Evolutionary conservation across 1,140 invertebrate species (phyloP).

Genomic region (Pinna nobilis): DNA sequence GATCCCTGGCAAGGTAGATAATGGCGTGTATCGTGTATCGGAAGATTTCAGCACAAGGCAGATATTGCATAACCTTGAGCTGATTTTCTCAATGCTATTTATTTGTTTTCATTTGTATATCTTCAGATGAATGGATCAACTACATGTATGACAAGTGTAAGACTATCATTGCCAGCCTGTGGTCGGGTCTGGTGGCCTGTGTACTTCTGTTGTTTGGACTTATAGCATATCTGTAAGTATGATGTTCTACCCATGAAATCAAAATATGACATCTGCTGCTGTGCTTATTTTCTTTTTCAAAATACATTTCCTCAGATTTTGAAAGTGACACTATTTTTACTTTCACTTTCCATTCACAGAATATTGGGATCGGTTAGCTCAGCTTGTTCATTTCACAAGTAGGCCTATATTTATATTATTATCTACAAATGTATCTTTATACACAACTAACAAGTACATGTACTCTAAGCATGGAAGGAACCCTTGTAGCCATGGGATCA

Average conservation of each 20-base stretch:
- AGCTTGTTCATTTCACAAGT: neutral
- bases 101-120: neutral
- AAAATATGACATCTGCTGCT: too few relatives aligned
- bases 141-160: conserved; percentile 56
- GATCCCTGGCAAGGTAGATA: neutral
- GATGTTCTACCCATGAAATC: neutral
- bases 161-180: conserved; percentile 47
- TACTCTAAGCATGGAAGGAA: too few relatives aligned
- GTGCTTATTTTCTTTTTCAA: too few relatives aligned
- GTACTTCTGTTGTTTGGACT: conserved; percentile 61
- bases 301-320: neutral
- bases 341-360: neutral
- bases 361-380: neutral
- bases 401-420: neutral
- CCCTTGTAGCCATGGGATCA: too few relatives aligned
- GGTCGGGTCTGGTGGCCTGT: conserved; percentile 53
- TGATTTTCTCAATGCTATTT: neutral
- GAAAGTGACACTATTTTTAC: too few relatives aligned
- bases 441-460: too few relatives aligned
- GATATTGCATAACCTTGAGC: too few relatives aligned
- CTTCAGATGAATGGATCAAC: conserved; percentile 64
- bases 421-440: too few relatives aligned
- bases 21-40: too few relatives aligned
- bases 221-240: conserved; percentile 65
- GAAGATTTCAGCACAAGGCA: conserved; percentile 1